These are phyloP conservation scores for Pantherophis guttatus DNA, from an alignment of 2,113 vertebrate genomes.

Conservation along the genomic window DNA sequence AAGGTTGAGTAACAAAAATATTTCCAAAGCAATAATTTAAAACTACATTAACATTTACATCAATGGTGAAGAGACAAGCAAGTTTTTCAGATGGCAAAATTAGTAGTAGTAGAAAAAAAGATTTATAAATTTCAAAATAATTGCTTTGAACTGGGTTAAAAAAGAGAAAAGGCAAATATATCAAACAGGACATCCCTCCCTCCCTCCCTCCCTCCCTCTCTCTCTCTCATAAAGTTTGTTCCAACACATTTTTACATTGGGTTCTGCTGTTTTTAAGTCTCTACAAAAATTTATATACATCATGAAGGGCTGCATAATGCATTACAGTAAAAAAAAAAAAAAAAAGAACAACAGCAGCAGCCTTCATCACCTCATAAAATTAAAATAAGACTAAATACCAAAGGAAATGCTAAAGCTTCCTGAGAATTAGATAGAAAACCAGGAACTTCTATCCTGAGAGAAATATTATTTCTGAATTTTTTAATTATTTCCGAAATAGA, in stretches of 20 bases:
- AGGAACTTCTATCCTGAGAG: not conserved
- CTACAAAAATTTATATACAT: not conserved
- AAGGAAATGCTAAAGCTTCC: not conserved
- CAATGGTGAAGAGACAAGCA: not conserved
- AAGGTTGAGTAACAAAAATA: not conserved
- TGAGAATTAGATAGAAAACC: not conserved
- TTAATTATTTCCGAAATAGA: not conserved
- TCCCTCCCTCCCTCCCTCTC: no score
- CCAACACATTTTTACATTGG: not conserved
- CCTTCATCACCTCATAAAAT: not conserved
- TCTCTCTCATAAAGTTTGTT: not conserved
- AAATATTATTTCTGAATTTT: not conserved
- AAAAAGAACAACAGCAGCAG: not conserved
- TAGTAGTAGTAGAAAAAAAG: not conserved
- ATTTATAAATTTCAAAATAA: not conserved
- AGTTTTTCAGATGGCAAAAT: not conserved
- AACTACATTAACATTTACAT: not conserved
- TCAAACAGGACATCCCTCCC: not conserved
- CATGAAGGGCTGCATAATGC: not conserved
- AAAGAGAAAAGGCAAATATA: not conserved
- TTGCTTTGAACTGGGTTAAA: not conserved
- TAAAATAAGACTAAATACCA: not conserved
- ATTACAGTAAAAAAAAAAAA: not conserved
- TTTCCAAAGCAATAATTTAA: not conserved
- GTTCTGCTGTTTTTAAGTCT: not conserved